These are phyloP conservation scores for Gobio gobio DNA, from an alignment of 2,113 vertebrate genomes.

Conservation along the genomic window DNA sequence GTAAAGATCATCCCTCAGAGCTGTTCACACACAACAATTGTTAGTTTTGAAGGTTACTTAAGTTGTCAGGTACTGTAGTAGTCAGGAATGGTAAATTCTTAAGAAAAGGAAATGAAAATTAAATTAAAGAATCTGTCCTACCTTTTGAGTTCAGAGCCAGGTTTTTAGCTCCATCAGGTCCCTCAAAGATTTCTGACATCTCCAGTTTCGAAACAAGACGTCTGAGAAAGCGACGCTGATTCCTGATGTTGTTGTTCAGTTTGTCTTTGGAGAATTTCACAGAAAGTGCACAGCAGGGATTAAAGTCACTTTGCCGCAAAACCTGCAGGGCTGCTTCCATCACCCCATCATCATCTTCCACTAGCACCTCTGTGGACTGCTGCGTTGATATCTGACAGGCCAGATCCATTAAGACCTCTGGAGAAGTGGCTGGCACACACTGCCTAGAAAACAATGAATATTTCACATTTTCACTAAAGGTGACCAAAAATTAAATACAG, in stretches of 20 bases:
- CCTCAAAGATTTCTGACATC: slow-evolving; percentile 71
- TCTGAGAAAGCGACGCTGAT: slow-evolving; percentile 67
- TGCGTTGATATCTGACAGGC: slow-evolving; percentile 76
- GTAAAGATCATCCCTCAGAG: slow-evolving; percentile 81
- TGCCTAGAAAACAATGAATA: slow-evolving; percentile 64
- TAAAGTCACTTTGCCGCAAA: slow-evolving; percentile 81
- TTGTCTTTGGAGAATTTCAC: slow-evolving; percentile 72
- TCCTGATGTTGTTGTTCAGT: slow-evolving; percentile 12
- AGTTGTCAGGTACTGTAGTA: background rate
- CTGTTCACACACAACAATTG: slow-evolving; percentile 68
- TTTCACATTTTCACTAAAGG: background rate
- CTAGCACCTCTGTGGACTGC: slow-evolving; percentile 72
- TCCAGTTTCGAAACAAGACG: slow-evolving; percentile 70
- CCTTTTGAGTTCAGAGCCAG: slow-evolving; percentile 72
- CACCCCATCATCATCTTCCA: slow-evolving; percentile 72
- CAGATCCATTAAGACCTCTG: slow-evolving; percentile 78
- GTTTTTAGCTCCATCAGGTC: slow-evolving; percentile 70
- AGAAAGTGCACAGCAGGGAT: slow-evolving; percentile 78
- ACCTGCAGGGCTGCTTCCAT: slow-evolving; percentile 81
- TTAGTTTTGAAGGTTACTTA: background rate
- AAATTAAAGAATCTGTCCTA: slow-evolving; percentile 21
- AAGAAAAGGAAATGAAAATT: background rate
- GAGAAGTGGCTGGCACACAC: slow-evolving; percentile 67
- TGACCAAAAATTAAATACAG: background rate
- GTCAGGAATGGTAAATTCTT: background rate